Evolutionary conservation across 2,888 invertebrate genomes (phyloP).

Genomic region (Brachynemurus nebulosus): DNA sequence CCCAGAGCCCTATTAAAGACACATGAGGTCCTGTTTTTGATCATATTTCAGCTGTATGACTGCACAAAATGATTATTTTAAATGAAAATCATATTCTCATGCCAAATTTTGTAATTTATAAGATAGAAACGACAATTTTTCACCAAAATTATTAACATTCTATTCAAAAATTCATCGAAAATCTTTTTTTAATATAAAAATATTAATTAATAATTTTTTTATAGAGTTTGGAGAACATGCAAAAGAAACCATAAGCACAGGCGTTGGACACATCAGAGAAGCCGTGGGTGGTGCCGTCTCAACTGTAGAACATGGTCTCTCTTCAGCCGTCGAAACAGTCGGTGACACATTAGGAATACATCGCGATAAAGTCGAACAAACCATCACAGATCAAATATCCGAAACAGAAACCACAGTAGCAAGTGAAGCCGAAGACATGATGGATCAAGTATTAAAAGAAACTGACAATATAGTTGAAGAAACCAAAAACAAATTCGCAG

Average conservation of each 20-base stretch:
- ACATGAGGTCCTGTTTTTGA: no score
- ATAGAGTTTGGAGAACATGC: constrained; percentile 25
- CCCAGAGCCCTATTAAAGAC: no score
- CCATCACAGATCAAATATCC: constrained; percentile 1
- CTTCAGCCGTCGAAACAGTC: constrained; percentile 26
- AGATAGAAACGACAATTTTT: no score
- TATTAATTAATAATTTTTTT: neutral
- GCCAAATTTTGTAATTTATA: no score
- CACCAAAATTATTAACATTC: no score
- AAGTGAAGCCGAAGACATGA: constrained; percentile 7
- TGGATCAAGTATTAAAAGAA: constrained; percentile 7
- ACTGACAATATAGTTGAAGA: constrained; percentile 5
- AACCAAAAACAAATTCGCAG: neutral
- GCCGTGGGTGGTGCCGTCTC: constrained; percentile 25
- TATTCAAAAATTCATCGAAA: no score
- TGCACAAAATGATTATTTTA: no score
- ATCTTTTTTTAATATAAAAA: no score
- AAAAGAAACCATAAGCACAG: constrained; percentile 24
- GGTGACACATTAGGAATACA: constrained; percentile 25
- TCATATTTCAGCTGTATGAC: no score
- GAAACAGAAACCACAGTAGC: constrained; percentile 7
- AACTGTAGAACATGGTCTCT: constrained; percentile 27
- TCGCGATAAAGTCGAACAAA: neutral
- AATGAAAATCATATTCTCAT: no score
- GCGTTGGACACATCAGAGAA: constrained; percentile 27